Percentiles rank a stretch among this genome's conserved stretches.
These are phyloP conservation scores for Thalassoma bifasciatum DNA, from an alignment of 2,113 vertebrate genomes.

Conservation along the genomic window DNA sequence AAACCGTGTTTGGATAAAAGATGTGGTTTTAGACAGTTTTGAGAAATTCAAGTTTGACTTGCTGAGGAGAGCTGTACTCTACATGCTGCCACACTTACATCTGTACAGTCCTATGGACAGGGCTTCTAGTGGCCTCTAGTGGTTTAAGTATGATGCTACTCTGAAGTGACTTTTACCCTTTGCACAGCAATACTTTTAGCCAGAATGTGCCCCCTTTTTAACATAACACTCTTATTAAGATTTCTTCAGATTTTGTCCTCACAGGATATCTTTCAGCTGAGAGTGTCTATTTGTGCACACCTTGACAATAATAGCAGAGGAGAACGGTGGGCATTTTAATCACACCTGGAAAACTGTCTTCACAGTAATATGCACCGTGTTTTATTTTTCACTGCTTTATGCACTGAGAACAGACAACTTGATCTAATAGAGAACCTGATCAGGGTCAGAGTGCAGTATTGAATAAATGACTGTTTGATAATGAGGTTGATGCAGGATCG, in stretches of 20 bases:
- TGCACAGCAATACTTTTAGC: neutral
- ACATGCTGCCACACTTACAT: conserved; percentile 4
- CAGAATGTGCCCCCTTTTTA: neutral
- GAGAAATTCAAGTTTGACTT: neutral
- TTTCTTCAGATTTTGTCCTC: too few species aligned
- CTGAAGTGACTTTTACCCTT: neutral
- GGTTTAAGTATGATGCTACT: conserved; percentile 40
- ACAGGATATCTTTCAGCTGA: too few species aligned
- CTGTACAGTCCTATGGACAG: conserved; percentile 31
- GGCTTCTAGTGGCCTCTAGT: conserved; percentile 78
- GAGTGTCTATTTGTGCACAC: too few species aligned
- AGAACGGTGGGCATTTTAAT: neutral
- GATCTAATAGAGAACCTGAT: neutral
- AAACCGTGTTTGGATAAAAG: neutral
- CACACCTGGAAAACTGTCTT: neutral
- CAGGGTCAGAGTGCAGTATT: neutral
- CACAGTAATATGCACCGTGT: neutral
- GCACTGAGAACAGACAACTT: neutral
- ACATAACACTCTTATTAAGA: too few species aligned
- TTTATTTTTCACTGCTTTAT: too few species aligned
- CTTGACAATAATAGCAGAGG: too few species aligned
- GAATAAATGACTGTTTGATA: neutral
- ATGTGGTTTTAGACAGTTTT: neutral
- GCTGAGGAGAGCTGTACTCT: neutral
- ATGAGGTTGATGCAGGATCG: neutral